Evolutionary conservation across 2,797 vertebrate species (phyloP), one percentile per base, ranked within the genome.

Genomic region (Fringilla coelebs): DNA sequence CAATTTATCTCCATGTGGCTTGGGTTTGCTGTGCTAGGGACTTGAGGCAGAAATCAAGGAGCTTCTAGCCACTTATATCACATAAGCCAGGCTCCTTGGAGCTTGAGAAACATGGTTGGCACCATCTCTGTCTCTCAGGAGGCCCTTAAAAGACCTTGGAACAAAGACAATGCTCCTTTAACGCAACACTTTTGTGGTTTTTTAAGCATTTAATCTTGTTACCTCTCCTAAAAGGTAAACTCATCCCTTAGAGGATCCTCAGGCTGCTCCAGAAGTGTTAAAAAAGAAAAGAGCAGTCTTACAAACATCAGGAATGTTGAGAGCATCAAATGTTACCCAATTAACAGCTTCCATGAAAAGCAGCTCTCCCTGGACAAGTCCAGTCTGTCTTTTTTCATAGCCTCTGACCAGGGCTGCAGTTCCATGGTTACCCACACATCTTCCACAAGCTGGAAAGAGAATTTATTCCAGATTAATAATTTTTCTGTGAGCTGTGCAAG

Each of bases 181-280:
- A 29, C 0, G 0, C 57, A 63, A 81, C 34, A 40, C 8, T 73
- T 75, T 4, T 5, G 36, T 82, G 41, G 5, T 91, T 93, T 70
- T 82, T 89, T 43, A 92, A 94, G 90, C 67, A 46, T 68, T 58
- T 83, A 43, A 88, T 85, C 84, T 91, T 95, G 86, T 85, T 88
- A 88, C 58, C 65, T 80, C 75, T 74, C 41, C 75, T 80, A 41
- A 90, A 95, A 95, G 73, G 62, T 31, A 80, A 94, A 87, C 36
- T 65, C 61, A 62, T 38, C 14, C 68, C 49, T 73, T 40, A 51
- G 67, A 83, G 34, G 31, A 87, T 54, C 38, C 52, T 77, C 82
- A 74, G 49, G 65, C 41, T 83, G 43, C 40, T 76, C 11, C 31
- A 83, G 31, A 34, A 90, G 43, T 49, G 52, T 11, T 76, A 8